Conservation (phyloP, 2,888 invertebrate genomes). For the Galerucella pusilla region DNA sequence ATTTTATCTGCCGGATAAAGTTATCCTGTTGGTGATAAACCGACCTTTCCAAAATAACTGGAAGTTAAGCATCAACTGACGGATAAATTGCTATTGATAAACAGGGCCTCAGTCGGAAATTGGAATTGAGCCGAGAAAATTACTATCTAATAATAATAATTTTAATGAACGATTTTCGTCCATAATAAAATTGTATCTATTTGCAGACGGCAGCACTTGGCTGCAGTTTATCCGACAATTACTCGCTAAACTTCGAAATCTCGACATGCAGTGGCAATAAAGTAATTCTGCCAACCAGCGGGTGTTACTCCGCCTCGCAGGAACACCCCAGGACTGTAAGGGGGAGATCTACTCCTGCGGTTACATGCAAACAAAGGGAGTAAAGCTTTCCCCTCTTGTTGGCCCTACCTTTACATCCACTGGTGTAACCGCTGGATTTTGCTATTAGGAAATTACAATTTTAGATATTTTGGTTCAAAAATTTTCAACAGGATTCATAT, state of each 20-base stretch:
- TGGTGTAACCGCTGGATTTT: constrained; percentile 3
- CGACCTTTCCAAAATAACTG: too few species aligned
- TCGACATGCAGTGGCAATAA: constrained; percentile 50
- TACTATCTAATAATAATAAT: too few species aligned
- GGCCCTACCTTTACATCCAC: constrained; percentile 20
- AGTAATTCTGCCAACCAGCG: constrained; percentile 43
- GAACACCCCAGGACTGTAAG: constrained; percentile 32
- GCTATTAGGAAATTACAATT: not conserved
- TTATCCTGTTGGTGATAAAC: too few species aligned
- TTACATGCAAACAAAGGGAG: constrained; percentile 59
- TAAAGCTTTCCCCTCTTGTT: constrained; percentile 40
- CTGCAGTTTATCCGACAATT: constrained; percentile 35
- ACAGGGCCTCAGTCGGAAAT: too few species aligned
- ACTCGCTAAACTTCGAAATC: constrained; percentile 44
- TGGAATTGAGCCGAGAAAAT: too few species aligned
- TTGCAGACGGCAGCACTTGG: not conserved
- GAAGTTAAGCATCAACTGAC: too few species aligned
- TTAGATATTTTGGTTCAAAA: too few species aligned
- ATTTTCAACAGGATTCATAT: too few species aligned
- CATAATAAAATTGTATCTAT: too few species aligned
- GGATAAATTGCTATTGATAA: too few species aligned
- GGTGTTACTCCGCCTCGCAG: constrained; percentile 38
- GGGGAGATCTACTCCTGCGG: constrained; percentile 49
- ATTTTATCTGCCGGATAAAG: too few species aligned
- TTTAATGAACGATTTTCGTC: too few species aligned